These are phyloP conservation scores for Ischnus inquisitorius DNA, from an alignment of 2,888 invertebrate genomes.

Conservation along the genomic window DNA sequence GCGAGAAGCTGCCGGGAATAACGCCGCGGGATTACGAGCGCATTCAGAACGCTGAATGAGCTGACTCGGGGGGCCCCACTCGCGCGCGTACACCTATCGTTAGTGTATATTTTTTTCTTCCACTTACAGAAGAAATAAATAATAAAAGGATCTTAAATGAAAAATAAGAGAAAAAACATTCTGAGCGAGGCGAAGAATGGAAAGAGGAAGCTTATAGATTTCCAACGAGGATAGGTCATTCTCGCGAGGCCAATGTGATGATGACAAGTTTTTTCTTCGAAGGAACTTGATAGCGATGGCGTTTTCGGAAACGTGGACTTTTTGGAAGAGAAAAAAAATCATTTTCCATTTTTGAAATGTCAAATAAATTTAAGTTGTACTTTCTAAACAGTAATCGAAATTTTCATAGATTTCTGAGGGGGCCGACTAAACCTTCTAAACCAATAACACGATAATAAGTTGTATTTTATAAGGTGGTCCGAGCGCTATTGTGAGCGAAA, in stretches of 20 bases:
- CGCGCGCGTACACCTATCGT: constrained; percentile 76
- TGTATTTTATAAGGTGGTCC: too few relatives aligned
- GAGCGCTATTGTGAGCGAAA: too few relatives aligned
- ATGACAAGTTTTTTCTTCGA: background rate
- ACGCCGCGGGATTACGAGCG: constrained; percentile 64
- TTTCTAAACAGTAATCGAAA: too few relatives aligned
- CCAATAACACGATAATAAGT: too few relatives aligned
- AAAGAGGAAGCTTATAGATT: constrained; percentile 36
- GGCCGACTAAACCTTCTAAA: too few relatives aligned
- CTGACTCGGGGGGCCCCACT: constrained; percentile 42
- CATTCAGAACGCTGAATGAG: constrained; percentile 58
- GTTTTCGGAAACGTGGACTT: constrained; percentile 33
- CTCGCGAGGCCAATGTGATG: constrained; percentile 52
- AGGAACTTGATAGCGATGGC: constrained; percentile 47
- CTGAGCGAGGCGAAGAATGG: background rate
- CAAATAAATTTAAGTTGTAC: too few relatives aligned
- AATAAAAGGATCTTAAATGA: constrained; percentile 34
- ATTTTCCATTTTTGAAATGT: too few relatives aligned
- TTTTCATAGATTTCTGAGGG: too few relatives aligned
- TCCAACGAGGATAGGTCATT: constrained; percentile 54
- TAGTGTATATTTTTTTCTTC: constrained; percentile 81
- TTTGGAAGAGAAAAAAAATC: too few relatives aligned
- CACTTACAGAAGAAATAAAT: constrained; percentile 53
- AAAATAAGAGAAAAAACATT: constrained; percentile 1
- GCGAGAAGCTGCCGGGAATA: constrained; percentile 58